A percentile compares a stretch with the other conserved stretches of the same genome.
These are phyloP conservation scores for Orchestia grillus DNA, from an alignment of 1,140 invertebrate species.

Conservation along the genomic window DNA sequence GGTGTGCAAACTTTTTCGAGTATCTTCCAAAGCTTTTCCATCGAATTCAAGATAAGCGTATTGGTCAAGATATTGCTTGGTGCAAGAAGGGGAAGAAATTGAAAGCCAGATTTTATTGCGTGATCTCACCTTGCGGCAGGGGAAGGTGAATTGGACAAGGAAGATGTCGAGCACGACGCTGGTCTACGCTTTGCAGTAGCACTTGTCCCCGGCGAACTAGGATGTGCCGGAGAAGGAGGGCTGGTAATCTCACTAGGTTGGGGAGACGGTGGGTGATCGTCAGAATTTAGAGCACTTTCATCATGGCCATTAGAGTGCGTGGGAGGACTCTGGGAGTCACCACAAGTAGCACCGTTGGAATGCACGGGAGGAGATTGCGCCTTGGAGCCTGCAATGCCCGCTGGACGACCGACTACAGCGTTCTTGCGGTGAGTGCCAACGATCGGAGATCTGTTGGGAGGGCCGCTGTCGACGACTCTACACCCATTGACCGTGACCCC, in stretches of 20 bases:
- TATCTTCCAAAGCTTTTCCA: not conserved
- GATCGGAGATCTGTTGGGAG: not conserved
- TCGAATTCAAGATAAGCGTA: not conserved
- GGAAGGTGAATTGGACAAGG: conserved; percentile 35
- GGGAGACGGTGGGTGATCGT: not conserved
- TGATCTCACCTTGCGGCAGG: conserved; percentile 45
- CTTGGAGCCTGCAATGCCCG: not conserved
- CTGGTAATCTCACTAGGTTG: not conserved
- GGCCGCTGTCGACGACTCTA: not conserved
- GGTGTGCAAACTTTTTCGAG: not conserved
- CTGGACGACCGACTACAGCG: not conserved
- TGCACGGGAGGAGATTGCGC: not conserved
- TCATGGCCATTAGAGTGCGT: not conserved
- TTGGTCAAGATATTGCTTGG: not conserved
- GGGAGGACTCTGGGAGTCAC: not conserved
- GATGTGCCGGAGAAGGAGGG: not conserved
- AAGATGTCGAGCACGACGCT: not conserved
- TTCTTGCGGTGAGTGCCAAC: conserved; percentile 20
- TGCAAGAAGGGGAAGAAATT: not conserved
- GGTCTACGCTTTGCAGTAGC: not conserved
- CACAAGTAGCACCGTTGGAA: not conserved
- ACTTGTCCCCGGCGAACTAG: not conserved
- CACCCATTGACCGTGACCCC: not conserved
- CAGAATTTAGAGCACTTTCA: not conserved
- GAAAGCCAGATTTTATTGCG: conserved; percentile 14